Evolutionary conservation across 2,888 invertebrate species (phyloP), one percentile per base, ranked within the genome.

Genomic region (Tiliacea citrago): DNA sequence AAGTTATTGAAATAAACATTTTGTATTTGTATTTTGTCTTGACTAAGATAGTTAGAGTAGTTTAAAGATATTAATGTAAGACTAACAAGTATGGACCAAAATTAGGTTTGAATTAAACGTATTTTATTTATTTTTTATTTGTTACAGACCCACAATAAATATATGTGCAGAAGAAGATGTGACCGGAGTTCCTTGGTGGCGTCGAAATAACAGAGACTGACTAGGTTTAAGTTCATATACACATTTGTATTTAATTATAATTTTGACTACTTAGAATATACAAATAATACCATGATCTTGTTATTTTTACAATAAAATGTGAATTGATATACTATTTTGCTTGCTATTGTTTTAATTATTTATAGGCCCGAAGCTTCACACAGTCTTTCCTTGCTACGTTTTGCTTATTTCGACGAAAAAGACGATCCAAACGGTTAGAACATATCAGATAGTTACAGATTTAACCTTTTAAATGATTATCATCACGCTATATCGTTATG

Each of bases 151-250:
- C 7, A 92, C 93, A 68, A 90, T 94, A 77, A 92, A 89, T 79
- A 85, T 94, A 74, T 93, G 92, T 84, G 82, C 91, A 57, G 95
- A 95, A 39, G 95, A 96, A 82, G 96, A 96, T 13, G 90, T 95
- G 71, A 94, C 94, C 16, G 96, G 96, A 84, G 91, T 96, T 82
- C 97, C 96, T 79, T 96, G 96, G 96, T 96, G 96, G 96, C 94
- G 96, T 72, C 95, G 94, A 88, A 92, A 90, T 86, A 91, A 92
- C 85, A 91, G 92, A 95, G 96, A 96, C 96, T 96, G 96, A 96
- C 75, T 95, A 94, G 92, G 16, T 92, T 90, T 94, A 94, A 93
- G 90, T 87, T 86, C 85, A 88, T 84, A 77, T 82, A 86, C 73
- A 75, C 74, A 78, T 76, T 79, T 88, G 82, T 88, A 86, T 81